Conservation (phyloP, 2,888 invertebrate species). For the Ecdyonurus torrentis region DNA sequence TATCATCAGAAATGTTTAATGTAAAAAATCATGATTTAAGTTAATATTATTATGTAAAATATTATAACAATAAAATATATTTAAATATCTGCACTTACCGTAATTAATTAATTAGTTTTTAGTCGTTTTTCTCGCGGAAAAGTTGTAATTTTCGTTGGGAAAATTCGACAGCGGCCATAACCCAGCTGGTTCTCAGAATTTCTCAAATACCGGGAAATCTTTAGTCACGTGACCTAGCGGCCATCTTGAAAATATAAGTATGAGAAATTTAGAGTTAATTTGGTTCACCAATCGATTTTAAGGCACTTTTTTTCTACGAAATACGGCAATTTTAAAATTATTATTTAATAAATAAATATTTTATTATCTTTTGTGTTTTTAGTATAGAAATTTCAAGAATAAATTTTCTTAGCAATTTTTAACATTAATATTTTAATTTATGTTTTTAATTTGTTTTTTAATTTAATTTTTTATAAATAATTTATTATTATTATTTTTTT, state of each 20-base stretch:
- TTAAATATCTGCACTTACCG: neutral
- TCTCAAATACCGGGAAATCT: slow-evolving; percentile 7
- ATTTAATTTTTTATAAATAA: no score
- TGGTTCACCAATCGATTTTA: no score
- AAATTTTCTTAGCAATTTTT: no score
- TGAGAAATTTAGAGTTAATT: neutral
- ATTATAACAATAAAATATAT: neutral
- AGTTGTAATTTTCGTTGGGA: neutral
- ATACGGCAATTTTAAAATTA: no score
- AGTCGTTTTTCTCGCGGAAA: neutral
- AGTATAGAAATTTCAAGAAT: no score
- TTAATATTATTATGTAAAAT: neutral
- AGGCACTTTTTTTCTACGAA: no score
- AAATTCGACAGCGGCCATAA: neutral
- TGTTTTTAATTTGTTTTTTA: no score
- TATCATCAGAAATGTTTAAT: neutral
- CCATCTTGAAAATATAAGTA: neutral
- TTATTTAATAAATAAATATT: no score
- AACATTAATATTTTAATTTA: no score
- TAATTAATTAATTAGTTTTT: neutral
- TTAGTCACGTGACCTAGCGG: slow-evolving; percentile 6
- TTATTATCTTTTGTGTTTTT: no score
- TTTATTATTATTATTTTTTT: no score
- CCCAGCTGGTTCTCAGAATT: slow-evolving; percentile 8
- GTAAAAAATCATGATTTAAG: neutral